Conservation (phyloP, 2,797 vertebrate species). For the Schizopygopsis pylzovi region DNA sequence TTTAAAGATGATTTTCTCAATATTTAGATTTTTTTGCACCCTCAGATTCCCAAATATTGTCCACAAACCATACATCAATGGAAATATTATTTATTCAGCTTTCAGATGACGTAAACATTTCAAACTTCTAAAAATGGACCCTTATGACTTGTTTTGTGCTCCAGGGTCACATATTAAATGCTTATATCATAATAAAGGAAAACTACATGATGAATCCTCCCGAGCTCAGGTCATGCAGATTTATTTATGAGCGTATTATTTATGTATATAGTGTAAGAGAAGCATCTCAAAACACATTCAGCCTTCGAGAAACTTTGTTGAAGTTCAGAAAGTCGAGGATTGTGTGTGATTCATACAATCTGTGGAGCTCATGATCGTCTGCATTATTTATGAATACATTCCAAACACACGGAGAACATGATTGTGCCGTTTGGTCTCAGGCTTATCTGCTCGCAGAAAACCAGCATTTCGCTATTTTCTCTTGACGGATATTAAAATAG, state of each 20-base stretch:
- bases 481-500: background rate
- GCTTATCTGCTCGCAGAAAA: constrained; percentile 1
- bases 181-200: background rate
- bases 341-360: background rate
- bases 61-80: too few relatives aligned
- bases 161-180: too few relatives aligned
- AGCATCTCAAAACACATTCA: background rate
- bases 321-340: background rate
- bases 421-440: background rate
- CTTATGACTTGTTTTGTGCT: too few relatives aligned
- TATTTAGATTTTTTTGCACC: too few relatives aligned
- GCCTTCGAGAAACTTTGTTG: background rate
- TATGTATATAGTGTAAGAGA: background rate
- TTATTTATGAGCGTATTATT: background rate
- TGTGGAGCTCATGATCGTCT: background rate
- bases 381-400: constrained; percentile 22
- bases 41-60: too few relatives aligned
- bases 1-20: too few relatives aligned
- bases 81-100: too few relatives aligned
- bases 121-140: too few relatives aligned
- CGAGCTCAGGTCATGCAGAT: background rate
- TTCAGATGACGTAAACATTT: too few relatives aligned
- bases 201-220: background rate
- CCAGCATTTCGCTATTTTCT: constrained; percentile 22
- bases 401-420: background rate